Conservation (phyloP, 2,797 vertebrate genomes). For the Microcaecilia unicolor region DNA sequence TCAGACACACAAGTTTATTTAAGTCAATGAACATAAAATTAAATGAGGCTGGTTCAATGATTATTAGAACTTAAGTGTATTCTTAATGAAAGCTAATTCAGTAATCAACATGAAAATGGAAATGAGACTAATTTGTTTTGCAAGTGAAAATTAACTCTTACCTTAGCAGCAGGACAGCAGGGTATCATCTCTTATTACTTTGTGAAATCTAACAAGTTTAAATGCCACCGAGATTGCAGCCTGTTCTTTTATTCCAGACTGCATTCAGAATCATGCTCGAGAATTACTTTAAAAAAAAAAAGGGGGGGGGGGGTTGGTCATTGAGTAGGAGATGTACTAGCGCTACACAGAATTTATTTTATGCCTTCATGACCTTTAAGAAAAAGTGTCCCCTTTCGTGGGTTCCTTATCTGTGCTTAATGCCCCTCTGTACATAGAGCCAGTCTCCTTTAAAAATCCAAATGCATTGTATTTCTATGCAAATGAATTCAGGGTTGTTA, state of each 20-base stretch:
- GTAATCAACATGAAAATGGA: slow-evolving; percentile 96
- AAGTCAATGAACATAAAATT: slow-evolving; percentile 92
- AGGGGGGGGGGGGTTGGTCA: slow-evolving; percentile 7
- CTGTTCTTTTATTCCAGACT: neutral
- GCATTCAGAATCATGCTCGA: neutral
- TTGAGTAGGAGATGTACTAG: neutral
- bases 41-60: slow-evolving; percentile 82
- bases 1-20: slow-evolving; percentile 81
- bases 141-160: slow-evolving; percentile 89
- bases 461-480: too few species aligned
- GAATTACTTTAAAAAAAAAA: slow-evolving; percentile 1
- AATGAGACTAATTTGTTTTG: slow-evolving; percentile 87
- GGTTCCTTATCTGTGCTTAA: too few species aligned
- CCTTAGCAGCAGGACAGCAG: slow-evolving; percentile 57
- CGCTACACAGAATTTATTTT: neutral
- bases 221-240: slow-evolving; percentile 36
- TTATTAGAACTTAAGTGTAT: slow-evolving; percentile 91
- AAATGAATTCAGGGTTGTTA: too few species aligned
- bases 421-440: too few species aligned
- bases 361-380: too few species aligned
- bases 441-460: too few species aligned
- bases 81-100: slow-evolving; percentile 98
- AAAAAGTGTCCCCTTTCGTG: too few species aligned
- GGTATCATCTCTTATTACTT: slow-evolving; percentile 25
- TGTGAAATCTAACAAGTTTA: slow-evolving; percentile 65